phyloP scores from a whole-genome alignment of 2,113 vertebrate species.

The Colius striatus region DNA sequence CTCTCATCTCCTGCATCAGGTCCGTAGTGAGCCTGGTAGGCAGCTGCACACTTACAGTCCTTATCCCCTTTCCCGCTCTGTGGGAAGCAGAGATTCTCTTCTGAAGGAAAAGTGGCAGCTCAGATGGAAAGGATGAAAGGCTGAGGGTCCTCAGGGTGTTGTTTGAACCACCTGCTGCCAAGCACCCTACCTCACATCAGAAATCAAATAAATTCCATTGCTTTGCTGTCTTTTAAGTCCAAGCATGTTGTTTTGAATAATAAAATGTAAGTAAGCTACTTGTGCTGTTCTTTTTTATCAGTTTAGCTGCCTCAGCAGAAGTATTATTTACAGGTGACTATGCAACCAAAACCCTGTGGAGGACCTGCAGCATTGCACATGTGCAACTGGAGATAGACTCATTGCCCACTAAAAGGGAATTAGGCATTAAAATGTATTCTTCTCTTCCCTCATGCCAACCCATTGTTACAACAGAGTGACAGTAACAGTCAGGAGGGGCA shows the following conservation, averaged over 20 bases:
- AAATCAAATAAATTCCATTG: background rate
- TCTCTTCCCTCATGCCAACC: background rate
- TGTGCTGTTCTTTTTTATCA: background rate
- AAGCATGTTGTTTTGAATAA: background rate
- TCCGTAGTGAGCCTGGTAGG: background rate
- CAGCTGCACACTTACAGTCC: background rate
- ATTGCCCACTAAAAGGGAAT: background rate
- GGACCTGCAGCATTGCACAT: background rate
- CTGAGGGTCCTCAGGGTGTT: background rate
- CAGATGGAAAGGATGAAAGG: background rate
- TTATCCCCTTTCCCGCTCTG: background rate
- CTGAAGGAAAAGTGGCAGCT: background rate
- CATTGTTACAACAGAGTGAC: slow-evolving; percentile 38
- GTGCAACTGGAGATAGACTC: background rate
- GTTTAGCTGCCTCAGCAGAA: background rate
- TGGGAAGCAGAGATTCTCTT: background rate
- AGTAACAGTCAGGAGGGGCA: slow-evolving; percentile 14
- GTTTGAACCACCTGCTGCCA: background rate
- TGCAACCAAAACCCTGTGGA: background rate
- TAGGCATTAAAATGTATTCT: background rate
- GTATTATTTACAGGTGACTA: background rate
- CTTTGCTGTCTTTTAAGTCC: background rate
- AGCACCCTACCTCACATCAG: background rate
- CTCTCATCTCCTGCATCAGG: background rate
- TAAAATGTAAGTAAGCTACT: background rate